Percentiles rank a stretch among this genome's conserved stretches.
Evolutionary conservation across 2,797 vertebrate species (phyloP).

Genomic region (Muscicapa comitata): DNA sequence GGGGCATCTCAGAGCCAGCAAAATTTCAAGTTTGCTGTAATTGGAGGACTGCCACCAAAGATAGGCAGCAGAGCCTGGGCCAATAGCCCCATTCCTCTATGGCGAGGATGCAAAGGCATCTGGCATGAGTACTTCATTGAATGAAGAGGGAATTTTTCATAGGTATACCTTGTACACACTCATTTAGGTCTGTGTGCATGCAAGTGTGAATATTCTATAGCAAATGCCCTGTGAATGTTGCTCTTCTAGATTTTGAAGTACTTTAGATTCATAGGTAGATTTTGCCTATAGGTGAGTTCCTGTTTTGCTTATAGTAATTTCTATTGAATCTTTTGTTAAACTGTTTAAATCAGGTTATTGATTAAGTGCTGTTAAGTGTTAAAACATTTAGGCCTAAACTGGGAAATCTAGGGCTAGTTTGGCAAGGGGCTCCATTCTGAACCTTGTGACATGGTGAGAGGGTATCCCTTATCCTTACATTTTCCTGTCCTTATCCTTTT

Average conservation of each 20-base stretch:
- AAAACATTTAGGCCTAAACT: neutral
- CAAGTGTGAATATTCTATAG: neutral
- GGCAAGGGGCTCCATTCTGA: neutral
- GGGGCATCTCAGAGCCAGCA: neutral
- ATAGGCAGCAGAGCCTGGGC: neutral
- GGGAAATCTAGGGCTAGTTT: neutral
- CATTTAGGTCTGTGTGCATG: neutral
- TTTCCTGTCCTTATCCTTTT: neutral
- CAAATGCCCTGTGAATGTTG: neutral
- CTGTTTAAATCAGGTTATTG: neutral
- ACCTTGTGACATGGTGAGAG: neutral
- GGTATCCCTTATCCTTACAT: neutral
- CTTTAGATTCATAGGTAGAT: neutral
- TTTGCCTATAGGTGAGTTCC: neutral
- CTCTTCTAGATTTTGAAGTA: neutral
- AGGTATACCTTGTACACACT: neutral
- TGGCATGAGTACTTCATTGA: neutral
- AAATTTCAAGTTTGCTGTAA: neutral
- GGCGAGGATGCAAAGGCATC: neutral
- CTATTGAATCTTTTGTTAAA: neutral
- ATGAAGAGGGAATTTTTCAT: neutral
- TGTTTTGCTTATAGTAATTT: neutral
- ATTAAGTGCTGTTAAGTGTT: neutral
- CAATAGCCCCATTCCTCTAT: rapidly evolving
- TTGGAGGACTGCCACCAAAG: neutral